Conservation (phyloP, 2,888 invertebrate genomes). For the Phania funesta region DNA sequence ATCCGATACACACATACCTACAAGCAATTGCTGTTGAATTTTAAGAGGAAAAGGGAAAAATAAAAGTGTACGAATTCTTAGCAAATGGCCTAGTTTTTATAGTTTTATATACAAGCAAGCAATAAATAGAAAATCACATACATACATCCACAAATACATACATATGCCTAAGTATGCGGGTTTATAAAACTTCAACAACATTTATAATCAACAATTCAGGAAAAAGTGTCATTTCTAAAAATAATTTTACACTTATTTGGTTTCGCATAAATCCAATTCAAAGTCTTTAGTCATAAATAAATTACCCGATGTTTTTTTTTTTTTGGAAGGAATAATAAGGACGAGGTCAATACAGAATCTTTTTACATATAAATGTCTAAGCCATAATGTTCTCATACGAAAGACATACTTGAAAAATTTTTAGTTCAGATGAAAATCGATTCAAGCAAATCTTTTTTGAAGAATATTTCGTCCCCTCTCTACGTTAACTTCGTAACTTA, state of each 20-base stretch:
- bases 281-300: background rate
- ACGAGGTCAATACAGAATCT: background rate
- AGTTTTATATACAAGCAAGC: background rate
- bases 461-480: too few species aligned
- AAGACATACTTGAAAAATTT: too few species aligned
- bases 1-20: background rate
- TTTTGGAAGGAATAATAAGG: too few species aligned
- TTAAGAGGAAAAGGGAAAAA: background rate
- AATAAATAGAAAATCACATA: too few species aligned
- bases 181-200: conserved; percentile 5
- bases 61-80: background rate
- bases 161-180: background rate
- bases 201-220: conserved; percentile 16
- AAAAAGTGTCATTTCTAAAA: background rate
- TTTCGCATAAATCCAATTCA: background rate
- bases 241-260: background rate
- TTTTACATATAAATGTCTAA: too few species aligned
- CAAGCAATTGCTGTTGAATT: background rate
- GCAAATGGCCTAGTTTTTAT: conserved; percentile 49
- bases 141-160: too few species aligned
- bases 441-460: too few species aligned
- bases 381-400: too few species aligned
- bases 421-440: too few species aligned
- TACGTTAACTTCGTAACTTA: too few species aligned
- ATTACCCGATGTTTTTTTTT: background rate